Evolutionary conservation across 2,888 invertebrate genomes (phyloP).

Genomic region (Orthosia gracilis): DNA sequence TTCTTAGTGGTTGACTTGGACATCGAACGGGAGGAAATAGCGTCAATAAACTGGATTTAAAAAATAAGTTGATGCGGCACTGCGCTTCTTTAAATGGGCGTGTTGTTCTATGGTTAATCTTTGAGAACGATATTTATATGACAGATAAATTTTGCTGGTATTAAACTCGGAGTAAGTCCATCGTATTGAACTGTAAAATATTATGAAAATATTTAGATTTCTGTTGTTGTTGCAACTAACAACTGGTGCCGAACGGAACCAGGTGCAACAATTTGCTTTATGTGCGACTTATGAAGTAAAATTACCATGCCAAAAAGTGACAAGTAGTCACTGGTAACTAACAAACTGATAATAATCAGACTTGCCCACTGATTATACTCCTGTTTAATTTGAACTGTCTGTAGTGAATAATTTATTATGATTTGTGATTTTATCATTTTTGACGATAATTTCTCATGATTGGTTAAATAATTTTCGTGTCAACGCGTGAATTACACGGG

Average conservation of each 20-base stretch:
- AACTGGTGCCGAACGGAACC: background rate
- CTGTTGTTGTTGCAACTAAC: background rate
- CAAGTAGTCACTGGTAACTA: constrained; percentile 6
- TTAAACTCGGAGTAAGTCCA: background rate
- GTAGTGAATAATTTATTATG: constrained; percentile 3
- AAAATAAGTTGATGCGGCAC: constrained; percentile 51
- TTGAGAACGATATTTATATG: background rate
- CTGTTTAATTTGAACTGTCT: constrained; percentile 3
- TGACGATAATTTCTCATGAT: background rate
- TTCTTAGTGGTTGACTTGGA: constrained; percentile 69
- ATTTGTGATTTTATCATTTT: constrained; percentile 21
- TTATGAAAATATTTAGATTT: background rate
- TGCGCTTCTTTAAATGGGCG: constrained; percentile 15
- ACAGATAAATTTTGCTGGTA: background rate
- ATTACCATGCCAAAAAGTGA: constrained; percentile 7
- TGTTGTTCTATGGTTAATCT: background rate
- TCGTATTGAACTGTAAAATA: background rate
- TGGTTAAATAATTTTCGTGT: background rate
- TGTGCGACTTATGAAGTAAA: constrained; percentile 16
- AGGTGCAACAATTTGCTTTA: constrained; percentile 25
- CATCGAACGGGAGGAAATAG: constrained; percentile 69
- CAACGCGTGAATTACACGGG: background rate
- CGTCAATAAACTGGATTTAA: constrained; percentile 54
- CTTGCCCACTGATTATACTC: constrained; percentile 5
- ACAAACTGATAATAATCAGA: constrained; percentile 15